phyloP scores from a whole-genome alignment of 2,888 invertebrate genomes.

The Phortica magna region DNA sequence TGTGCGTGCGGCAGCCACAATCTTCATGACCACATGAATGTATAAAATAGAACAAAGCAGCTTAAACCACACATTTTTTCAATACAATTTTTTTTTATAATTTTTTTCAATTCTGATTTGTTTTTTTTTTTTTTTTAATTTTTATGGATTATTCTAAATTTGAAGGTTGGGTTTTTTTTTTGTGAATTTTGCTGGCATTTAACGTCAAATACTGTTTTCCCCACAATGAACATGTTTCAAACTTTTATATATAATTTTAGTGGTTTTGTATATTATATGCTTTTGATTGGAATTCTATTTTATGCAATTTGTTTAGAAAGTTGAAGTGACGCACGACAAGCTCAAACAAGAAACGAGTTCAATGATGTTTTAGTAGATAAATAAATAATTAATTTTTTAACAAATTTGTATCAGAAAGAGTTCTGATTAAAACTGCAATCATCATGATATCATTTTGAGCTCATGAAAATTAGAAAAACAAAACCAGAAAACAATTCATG shows the following conservation, averaged over 20 bases:
- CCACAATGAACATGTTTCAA: too few species aligned
- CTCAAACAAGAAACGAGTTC: not conserved
- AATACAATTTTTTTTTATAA: too few species aligned
- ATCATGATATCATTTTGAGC: not conserved
- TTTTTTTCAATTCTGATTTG: not conserved
- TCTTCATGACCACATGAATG: slow-evolving; percentile 19
- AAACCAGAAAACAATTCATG: not conserved
- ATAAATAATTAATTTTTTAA: not conserved
- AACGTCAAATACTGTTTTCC: not conserved
- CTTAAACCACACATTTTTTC: slow-evolving; percentile 10
- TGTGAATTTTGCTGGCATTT: not conserved
- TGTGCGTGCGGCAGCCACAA: not conserved
- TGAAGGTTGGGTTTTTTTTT: not conserved
- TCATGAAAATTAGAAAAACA: too few species aligned
- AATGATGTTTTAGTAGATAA: not conserved
- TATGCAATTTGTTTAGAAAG: not conserved
- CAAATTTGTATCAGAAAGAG: not conserved
- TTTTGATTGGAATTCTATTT: not conserved
- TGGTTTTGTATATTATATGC: slow-evolving; percentile 15
- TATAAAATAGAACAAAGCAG: slow-evolving; percentile 21
- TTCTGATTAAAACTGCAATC: not conserved
- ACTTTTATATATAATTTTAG: slow-evolving; percentile 1
- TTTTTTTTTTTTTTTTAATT: not conserved
- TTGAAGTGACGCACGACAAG: too few species aligned
- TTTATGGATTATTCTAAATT: not conserved